These are phyloP conservation scores for Melanerpes formicivorus DNA, from an alignment of 2,113 vertebrate genomes.

Conservation along the genomic window DNA sequence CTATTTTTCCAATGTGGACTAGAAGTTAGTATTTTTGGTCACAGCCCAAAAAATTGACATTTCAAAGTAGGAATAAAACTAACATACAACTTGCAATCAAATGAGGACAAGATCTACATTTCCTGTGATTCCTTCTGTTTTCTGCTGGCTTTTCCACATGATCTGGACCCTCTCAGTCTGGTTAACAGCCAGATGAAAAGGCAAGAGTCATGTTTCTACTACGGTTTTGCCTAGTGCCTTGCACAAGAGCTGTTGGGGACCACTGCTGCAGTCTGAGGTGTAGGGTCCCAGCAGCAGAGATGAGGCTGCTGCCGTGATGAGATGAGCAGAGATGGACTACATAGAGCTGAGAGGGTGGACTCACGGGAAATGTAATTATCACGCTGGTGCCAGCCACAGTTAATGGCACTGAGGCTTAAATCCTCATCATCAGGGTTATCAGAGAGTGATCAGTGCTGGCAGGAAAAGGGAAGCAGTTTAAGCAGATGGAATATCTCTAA, in stretches of 20 bases:
- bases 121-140: slow-evolving; percentile 37
- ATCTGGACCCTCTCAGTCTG: neutral
- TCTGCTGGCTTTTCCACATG: slow-evolving; percentile 4
- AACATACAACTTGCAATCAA: slow-evolving; percentile 10
- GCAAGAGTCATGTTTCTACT: neutral
- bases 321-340: neutral
- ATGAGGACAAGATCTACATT: slow-evolving; percentile 15
- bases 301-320: neutral
- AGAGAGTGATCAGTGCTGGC: neutral
- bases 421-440: slow-evolving; percentile 21
- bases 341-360: neutral
- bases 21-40: slow-evolving; percentile 29
- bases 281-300: neutral
- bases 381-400: neutral
- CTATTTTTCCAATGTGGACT: neutral
- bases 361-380: neutral
- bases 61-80: slow-evolving; percentile 39
- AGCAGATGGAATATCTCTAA: slow-evolving; percentile 53
- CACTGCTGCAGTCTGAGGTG: neutral
- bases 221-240: neutral
- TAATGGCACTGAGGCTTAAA: slow-evolving; percentile 29
- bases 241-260: neutral
- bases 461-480: slow-evolving; percentile 51
- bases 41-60: slow-evolving; percentile 44
- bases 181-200: neutral